These are phyloP conservation scores for Amphipyra berbera DNA, from an alignment of 2,888 invertebrate genomes.

Conservation along the genomic window DNA sequence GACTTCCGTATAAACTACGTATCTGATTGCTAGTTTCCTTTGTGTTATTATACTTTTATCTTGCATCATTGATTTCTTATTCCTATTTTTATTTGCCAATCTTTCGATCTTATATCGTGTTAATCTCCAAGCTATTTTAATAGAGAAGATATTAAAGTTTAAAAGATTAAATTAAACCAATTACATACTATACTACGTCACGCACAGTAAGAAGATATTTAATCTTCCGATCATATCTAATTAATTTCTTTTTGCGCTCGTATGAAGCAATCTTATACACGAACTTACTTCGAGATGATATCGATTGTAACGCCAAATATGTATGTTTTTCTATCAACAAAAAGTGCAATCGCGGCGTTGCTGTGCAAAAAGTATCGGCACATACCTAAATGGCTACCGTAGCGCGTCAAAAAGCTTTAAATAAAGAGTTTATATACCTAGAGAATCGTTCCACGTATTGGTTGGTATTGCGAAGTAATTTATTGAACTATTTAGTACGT, in stretches of 20 bases:
- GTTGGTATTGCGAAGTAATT: conserved; percentile 14
- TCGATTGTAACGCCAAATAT: conserved; percentile 29
- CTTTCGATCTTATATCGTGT: not conserved
- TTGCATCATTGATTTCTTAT: not conserved
- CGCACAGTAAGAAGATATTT: conserved; percentile 11
- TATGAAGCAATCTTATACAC: conserved; percentile 20
- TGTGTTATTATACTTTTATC: not conserved
- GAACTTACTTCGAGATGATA: conserved; percentile 19
- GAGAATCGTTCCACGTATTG: conserved; percentile 5
- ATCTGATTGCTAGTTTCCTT: conserved; percentile 3
- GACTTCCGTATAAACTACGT: conserved; percentile 3
- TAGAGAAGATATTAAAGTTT: conserved; percentile 2
- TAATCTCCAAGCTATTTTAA: not conserved
- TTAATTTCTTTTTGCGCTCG: conserved; percentile 21
- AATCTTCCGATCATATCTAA: conserved; percentile 21
- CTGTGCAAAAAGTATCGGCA: conserved; percentile 30
- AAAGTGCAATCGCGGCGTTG: conserved; percentile 31
- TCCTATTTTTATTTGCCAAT: not conserved
- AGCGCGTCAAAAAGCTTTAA: conserved; percentile 14
- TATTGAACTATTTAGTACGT: conserved; percentile 1
- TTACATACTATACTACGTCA: conserved; percentile 6
- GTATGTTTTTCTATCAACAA: conserved; percentile 30
- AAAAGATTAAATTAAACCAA: conserved; percentile 19
- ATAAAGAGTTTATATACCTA: conserved; percentile 20
- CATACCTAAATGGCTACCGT: conserved; percentile 15